Evolutionary conservation across 2,888 invertebrate species (phyloP).

Genomic region (Pyrocoelia pectoralis): DNA sequence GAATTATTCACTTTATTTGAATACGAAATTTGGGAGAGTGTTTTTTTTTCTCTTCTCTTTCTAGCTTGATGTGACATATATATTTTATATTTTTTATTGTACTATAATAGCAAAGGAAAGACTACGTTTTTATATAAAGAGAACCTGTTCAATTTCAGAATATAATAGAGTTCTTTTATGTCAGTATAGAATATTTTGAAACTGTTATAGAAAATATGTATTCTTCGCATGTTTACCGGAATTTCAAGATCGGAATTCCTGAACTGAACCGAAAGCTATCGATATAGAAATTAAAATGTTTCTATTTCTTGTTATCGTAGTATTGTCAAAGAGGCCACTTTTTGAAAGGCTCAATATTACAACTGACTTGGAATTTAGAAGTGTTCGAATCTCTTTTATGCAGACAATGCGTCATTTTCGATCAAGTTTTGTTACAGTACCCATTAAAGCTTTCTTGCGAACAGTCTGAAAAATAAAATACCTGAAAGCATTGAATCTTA

Average conservation of each 20-base stretch:
- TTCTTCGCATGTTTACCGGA: background rate
- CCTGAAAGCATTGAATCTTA: too few species aligned
- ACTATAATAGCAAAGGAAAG: background rate
- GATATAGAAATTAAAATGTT: background rate
- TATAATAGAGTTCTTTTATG: constrained; percentile 1
- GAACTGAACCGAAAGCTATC: background rate
- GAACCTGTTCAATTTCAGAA: constrained; percentile 1
- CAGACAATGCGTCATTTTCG: too few species aligned
- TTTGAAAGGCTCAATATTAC: too few species aligned
- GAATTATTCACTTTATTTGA: constrained; percentile 10
- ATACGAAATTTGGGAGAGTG: background rate
- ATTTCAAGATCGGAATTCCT: background rate
- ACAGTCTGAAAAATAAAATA: too few species aligned
- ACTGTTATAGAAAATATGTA: constrained; percentile 1
- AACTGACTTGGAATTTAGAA: too few species aligned
- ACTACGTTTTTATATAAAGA: background rate
- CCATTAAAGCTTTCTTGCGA: too few species aligned
- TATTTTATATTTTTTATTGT: background rate
- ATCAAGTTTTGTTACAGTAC: too few species aligned
- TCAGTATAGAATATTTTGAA: background rate
- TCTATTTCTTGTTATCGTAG: background rate
- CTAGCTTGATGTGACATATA: background rate
- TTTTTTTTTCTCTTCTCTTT: background rate
- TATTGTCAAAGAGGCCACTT: background rate
- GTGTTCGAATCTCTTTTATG: too few species aligned